A percentile compares a stretch with the other conserved stretches of the same genome.
These are phyloP conservation scores for Ricordea florida DNA, from an alignment of 92 coral and sea anemone genomes.

Conservation along the genomic window DNA sequence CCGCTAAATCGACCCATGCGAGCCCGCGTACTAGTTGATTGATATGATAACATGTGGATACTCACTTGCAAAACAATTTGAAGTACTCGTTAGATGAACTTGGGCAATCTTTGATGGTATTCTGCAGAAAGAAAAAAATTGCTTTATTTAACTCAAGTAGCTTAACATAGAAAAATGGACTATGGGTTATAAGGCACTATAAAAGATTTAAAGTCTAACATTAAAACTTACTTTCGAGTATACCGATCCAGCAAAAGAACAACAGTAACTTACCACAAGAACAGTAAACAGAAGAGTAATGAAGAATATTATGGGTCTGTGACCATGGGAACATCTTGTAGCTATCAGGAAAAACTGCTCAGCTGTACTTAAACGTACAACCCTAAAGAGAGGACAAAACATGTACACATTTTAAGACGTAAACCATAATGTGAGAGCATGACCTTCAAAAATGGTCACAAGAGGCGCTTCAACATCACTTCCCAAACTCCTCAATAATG, in stretches of 20 bases:
- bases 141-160: neutral
- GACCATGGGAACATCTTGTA: conserved; percentile 94
- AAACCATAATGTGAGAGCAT: too few relatives aligned
- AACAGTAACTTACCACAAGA: conserved; percentile 89
- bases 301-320: conserved; percentile 90
- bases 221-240: too few relatives aligned
- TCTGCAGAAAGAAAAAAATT: conserved; percentile 37
- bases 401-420: too few relatives aligned
- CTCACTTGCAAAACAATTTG: conserved; percentile 84
- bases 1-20: too few relatives aligned
- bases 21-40: too few relatives aligned
- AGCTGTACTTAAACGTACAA: conserved; percentile 85
- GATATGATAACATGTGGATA: neutral
- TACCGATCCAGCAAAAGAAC: too few relatives aligned
- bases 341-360: conserved; percentile 99
- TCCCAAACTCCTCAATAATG: too few relatives aligned
- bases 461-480: too few relatives aligned
- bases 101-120: conserved; percentile 95
- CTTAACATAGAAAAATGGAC: neutral
- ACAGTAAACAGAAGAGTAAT: conserved; percentile 94
- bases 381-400: conserved; percentile 52
- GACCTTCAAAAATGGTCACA: too few relatives aligned
- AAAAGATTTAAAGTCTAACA: too few relatives aligned
- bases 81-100: conserved; percentile 91
- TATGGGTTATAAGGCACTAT: too few relatives aligned